Evolutionary conservation across 2,888 invertebrate genomes (phyloP).

Genomic region (Blastobasis adustella): DNA sequence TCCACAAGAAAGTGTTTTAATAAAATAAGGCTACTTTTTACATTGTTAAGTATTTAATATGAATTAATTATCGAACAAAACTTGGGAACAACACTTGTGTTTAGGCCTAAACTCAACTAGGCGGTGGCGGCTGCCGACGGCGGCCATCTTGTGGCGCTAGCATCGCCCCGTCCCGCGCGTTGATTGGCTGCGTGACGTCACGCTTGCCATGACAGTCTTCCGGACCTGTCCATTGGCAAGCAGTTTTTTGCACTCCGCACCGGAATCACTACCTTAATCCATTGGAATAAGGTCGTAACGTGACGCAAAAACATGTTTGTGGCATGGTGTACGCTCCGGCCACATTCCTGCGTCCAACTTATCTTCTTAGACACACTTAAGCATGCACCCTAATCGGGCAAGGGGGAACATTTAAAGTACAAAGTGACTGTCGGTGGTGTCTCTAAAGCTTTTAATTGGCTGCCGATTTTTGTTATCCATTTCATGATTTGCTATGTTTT

Average conservation of each 20-base stretch:
- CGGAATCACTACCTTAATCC: constrained; percentile 31
- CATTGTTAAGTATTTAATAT: too few relatives aligned
- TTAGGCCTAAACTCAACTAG: constrained; percentile 68
- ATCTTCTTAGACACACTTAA: constrained; percentile 68
- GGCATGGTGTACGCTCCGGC: constrained; percentile 48
- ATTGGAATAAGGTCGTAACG: constrained; percentile 17
- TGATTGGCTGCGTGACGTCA: constrained; percentile 72
- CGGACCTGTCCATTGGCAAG: constrained; percentile 54
- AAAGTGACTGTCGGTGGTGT: constrained; percentile 52
- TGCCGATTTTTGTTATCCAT: constrained; percentile 46
- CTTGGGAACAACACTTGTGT: constrained; percentile 27
- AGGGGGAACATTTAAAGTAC: constrained; percentile 60
- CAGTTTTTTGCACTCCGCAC: constrained; percentile 19
- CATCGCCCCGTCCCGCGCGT: constrained; percentile 53
- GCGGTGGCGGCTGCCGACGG: constrained; percentile 64
- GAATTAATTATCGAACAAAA: too few relatives aligned
- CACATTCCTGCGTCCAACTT: constrained; percentile 66
- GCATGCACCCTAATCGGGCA: constrained; percentile 66
- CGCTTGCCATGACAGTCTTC: constrained; percentile 66
- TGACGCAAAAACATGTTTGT: constrained; percentile 27
- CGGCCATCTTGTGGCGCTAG: constrained; percentile 73
- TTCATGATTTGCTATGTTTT: neutral
- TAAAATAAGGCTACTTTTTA: too few relatives aligned
- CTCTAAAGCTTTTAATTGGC: constrained; percentile 62
- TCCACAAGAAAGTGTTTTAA: too few relatives aligned